phyloP scores from a whole-genome alignment of 2,113 vertebrate genomes.

The Pimephales promelas region DNA sequence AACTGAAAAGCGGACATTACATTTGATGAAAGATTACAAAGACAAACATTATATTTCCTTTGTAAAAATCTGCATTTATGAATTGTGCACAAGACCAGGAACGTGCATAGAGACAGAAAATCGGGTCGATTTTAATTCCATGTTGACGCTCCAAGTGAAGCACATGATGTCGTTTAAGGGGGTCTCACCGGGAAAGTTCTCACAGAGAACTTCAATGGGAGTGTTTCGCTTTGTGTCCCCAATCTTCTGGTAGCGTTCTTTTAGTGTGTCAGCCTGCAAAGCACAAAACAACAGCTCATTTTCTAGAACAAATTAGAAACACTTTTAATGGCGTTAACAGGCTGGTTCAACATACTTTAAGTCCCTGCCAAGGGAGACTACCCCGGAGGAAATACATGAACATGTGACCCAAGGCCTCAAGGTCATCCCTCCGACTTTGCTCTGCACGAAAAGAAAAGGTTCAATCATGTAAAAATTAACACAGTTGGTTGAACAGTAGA shows the following conservation, averaged over 20 bases:
- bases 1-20: too few relatives aligned
- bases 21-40: too few relatives aligned
- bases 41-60: background rate
- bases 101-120: background rate
- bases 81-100: background rate
- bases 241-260: conserved; percentile 99
- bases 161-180: background rate
- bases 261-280: conserved; percentile 93
- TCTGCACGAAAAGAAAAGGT: conserved; percentile 75
- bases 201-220: conserved; percentile 98
- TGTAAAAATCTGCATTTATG: background rate
- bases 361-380: conserved; percentile 97
- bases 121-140: background rate
- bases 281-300: conserved; percentile 35
- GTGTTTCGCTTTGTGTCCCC: conserved; percentile 99
- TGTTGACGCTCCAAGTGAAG: background rate
- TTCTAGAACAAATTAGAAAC: background rate
- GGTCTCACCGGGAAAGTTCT: conserved; percentile 93
- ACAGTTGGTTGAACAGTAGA: background rate
- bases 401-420: conserved; percentile 99
- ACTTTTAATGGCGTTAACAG: background rate
- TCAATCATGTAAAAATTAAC: conserved; percentile 10
- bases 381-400: conserved; percentile 99
- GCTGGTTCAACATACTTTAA: conserved; percentile 83
- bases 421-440: conserved; percentile 97